Evolutionary conservation across 2,888 invertebrate genomes (phyloP).

Genomic region (Drosophila rellima): DNA sequence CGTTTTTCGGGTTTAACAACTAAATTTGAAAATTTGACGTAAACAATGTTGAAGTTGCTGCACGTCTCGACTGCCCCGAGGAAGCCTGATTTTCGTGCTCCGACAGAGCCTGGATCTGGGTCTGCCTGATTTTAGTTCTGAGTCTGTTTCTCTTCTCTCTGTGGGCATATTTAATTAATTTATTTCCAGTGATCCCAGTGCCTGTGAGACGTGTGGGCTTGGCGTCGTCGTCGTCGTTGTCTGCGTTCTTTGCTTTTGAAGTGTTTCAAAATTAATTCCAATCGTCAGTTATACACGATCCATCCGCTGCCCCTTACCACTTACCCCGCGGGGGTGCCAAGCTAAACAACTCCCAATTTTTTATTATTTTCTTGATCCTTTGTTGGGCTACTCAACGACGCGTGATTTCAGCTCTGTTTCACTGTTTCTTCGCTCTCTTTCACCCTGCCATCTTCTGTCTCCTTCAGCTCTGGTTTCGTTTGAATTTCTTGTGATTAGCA

Average conservation of each 20-base stretch:
- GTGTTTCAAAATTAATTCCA: constrained; percentile 83
- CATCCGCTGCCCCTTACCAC: constrained; percentile 29
- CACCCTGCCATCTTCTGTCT: constrained; percentile 1
- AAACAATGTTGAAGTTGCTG: constrained; percentile 67
- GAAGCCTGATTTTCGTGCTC: constrained; percentile 51
- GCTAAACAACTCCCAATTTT: constrained; percentile 52
- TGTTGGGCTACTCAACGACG: constrained; percentile 50
- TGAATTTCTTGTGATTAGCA: constrained; percentile 81
- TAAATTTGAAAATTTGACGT: constrained; percentile 81
- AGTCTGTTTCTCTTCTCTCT: constrained; percentile 26
- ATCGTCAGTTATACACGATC: constrained; percentile 66
- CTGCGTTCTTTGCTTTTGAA: constrained; percentile 69
- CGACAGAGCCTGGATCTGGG: constrained; percentile 15
- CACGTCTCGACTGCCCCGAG: constrained; percentile 38
- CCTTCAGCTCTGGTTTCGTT: constrained; percentile 47
- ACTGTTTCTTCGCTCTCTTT: constrained; percentile 3
- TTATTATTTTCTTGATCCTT: constrained; percentile 50
- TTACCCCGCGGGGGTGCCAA: constrained; percentile 69
- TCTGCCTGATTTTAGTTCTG: constrained; percentile 16
- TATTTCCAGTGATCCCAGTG: constrained; percentile 70
- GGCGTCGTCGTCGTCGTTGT: constrained; percentile 53
- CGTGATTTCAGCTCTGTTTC: constrained; percentile 61
- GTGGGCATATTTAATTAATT: constrained; percentile 79
- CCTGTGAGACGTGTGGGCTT: constrained; percentile 52
- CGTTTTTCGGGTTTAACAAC: constrained; percentile 82